Evolutionary conservation across 1,140 invertebrate genomes (phyloP).

Genomic region (Drosophila dunni): DNA sequence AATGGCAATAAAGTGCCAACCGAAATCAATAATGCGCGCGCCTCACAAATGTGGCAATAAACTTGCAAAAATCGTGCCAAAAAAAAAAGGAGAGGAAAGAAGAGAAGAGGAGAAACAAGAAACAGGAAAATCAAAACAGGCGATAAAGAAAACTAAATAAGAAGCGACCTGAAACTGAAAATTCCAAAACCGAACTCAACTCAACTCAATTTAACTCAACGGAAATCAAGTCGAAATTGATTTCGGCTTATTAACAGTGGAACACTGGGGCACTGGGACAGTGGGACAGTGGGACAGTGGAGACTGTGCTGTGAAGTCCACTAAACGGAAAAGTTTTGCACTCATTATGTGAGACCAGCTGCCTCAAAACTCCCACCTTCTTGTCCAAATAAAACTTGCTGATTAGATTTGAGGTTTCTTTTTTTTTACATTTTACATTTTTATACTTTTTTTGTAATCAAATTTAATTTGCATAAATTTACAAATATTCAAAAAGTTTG

Average conservation of each 20-base stretch:
- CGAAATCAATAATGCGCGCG: slow-evolving; percentile 59
- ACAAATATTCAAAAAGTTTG: slow-evolving; percentile 51
- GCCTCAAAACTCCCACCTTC: not conserved
- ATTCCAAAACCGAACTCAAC: slow-evolving; percentile 19
- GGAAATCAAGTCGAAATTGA: slow-evolving; percentile 53
- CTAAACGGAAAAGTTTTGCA: slow-evolving; percentile 52
- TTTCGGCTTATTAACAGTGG: slow-evolving; percentile 58
- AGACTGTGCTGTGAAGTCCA: slow-evolving; percentile 27
- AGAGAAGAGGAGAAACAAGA: not conserved
- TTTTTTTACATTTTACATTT: slow-evolving; percentile 20
- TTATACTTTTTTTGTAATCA: slow-evolving; percentile 32
- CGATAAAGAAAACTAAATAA: slow-evolving; percentile 39
- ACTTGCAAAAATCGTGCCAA: slow-evolving; percentile 58
- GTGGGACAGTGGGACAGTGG: slow-evolving; percentile 12
- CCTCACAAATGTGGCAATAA: slow-evolving; percentile 58
- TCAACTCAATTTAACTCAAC: slow-evolving; percentile 15
- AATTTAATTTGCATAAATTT: slow-evolving; percentile 67
- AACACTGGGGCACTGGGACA: slow-evolving; percentile 21
- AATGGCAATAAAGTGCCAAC: slow-evolving; percentile 62
- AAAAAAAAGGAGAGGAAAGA: slow-evolving; percentile 28
- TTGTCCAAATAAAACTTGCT: slow-evolving; percentile 49
- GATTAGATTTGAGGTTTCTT: slow-evolving; percentile 45
- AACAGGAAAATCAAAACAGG: slow-evolving; percentile 3
- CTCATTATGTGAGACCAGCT: slow-evolving; percentile 51
- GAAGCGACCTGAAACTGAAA: slow-evolving; percentile 32